Evolutionary conservation across 2,113 vertebrate genomes (phyloP), one percentile per base, ranked within the genome.

Genomic region (Seriola quinqueradiata): DNA sequence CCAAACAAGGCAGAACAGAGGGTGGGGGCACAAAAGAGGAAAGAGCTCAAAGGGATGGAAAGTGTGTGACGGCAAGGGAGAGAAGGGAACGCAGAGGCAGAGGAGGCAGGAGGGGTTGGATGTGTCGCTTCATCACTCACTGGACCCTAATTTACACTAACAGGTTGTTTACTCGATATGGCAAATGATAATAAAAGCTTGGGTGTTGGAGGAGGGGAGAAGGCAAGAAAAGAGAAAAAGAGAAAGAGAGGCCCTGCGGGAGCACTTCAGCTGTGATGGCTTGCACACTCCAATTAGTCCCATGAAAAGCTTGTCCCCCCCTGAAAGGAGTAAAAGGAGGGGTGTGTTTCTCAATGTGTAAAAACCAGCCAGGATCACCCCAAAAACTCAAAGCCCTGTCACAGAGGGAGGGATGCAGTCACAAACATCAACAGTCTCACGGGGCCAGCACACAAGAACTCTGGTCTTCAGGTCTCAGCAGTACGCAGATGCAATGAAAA

Each of bases 211-310:
- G 85, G 89, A 82, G 86, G 90, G 80, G 84, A 84, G 67, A 72
- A 77, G 79, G 87, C 66, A 89, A 46, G 75, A 58, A 85, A 77
- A 87, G 70, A 84, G 66, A 70, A 66, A 75, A 70, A 79, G 65
- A 85, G 81, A 89, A 89, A 85, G 83, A 70, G 59, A 87, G 80
- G 81, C 88, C 93, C 91, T 81, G 74, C 77, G 82, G 94, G 92
- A 90, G 88, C 89, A 93, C 93, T 95, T 93, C 83, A 82, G 68
- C 92, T 87, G 83, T 92, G 91, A 83, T 87, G 89, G 91, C 87
- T 93, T 85, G 90, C 92, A 93, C 94, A 95, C 94, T 94, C 93
- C 94, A 95, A 93, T 95, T 94, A 95, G 92, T 92, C 88, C 91
- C 44, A 89, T 94, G 88, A 94, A 95, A 94, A 90, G 94, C 86